phyloP scores from a whole-genome alignment of 2,797 vertebrate species.

The Alosa sapidissima region DNA sequence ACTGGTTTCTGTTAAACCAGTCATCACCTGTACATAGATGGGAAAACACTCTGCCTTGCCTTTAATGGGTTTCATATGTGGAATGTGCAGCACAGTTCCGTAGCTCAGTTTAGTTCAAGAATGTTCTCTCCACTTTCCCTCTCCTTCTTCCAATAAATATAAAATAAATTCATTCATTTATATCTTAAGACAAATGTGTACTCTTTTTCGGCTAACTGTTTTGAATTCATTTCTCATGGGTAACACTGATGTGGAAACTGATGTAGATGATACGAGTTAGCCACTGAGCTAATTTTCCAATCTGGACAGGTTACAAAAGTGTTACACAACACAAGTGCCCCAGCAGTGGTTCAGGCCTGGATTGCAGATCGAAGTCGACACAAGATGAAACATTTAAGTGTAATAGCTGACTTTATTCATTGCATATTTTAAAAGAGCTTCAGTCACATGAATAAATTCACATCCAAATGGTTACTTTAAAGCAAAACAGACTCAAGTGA shows the following conservation, averaged over 20 bases:
- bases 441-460: conserved; percentile 57
- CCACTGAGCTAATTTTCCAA: not conserved
- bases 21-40: conserved; percentile 1
- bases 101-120: conserved; percentile 60
- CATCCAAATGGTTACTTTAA: conserved; percentile 30
- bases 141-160: conserved; percentile 32
- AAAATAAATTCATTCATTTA: not conserved
- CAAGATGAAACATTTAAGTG: conserved; percentile 41
- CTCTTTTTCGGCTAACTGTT: not conserved
- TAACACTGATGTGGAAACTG: not conserved
- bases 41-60: conserved; percentile 17
- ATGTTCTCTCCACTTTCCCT: conserved; percentile 56
- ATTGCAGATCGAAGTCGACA: not conserved
- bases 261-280: not conserved
- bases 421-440: conserved; percentile 69
- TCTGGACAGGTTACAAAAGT: not conserved
- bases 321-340: not conserved
- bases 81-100: conserved; percentile 67
- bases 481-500: conserved; percentile 4
- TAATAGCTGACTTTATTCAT: conserved; percentile 74
- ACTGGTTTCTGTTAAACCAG: not conserved
- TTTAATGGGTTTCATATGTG: conserved; percentile 76
- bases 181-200: not conserved
- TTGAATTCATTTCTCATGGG: not conserved
- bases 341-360: not conserved